Conservation (phyloP, 2,797 vertebrate genomes). For the Agapornis canus region DNA sequence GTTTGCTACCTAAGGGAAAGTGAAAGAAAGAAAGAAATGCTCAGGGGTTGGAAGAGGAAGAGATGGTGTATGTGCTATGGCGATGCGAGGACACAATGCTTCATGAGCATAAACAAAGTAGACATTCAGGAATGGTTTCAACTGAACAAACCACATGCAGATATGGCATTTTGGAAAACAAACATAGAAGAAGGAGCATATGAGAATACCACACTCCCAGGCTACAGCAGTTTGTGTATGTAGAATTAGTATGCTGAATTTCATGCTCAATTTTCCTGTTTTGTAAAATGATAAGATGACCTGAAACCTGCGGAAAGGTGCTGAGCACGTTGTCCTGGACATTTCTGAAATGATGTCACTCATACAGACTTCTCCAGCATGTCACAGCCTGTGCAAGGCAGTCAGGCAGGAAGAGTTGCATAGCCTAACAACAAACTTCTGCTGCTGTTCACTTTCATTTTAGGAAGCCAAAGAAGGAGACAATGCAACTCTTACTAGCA, state of each 20-base stretch:
- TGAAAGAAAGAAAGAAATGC: background rate
- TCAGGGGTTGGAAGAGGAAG: background rate
- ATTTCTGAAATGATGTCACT: fast-evolving
- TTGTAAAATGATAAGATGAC: background rate
- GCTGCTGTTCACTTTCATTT: background rate
- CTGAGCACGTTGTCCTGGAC: fast-evolving
- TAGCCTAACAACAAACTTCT: background rate
- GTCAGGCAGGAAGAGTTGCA: no score
- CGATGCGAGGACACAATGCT: background rate
- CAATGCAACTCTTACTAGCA: background rate
- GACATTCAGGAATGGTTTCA: background rate
- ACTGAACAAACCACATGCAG: background rate
- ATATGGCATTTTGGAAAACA: background rate
- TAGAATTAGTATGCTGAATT: background rate
- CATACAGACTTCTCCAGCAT: background rate
- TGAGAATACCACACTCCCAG: background rate
- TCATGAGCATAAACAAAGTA: background rate
- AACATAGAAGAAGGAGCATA: background rate
- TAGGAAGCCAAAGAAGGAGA: background rate
- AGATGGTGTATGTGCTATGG: background rate
- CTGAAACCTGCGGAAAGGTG: background rate
- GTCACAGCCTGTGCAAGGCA: fast-evolving
- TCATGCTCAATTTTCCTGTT: background rate
- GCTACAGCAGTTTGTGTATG: background rate
- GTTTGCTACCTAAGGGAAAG: background rate